Evolutionary conservation across 2,888 invertebrate genomes (phyloP), one percentile per base, ranked within the genome.

Genomic region (Dasysyrphus tricinctus): DNA sequence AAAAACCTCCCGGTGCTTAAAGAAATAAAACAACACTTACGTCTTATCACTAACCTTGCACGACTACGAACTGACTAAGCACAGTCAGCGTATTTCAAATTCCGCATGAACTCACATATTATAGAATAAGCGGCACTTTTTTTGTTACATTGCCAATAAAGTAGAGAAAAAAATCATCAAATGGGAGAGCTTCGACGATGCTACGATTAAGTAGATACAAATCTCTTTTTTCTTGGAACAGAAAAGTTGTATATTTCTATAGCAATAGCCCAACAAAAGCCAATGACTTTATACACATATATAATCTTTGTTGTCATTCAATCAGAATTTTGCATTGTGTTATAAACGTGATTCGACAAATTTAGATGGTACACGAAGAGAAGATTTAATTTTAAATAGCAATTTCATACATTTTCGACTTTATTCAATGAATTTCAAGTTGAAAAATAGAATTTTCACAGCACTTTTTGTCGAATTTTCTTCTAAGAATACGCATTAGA

Each of bases 201-300:
- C 61, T 69, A 29, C 19, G 14, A 65, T 34, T 67, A 49, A 49
- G 67, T 49, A 42, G 67, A 69, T 69, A 69, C 9, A 54, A 54
- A 67, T 57, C 42, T 75, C 47, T 75, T 61, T 75, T 61, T 76
- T 72, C 65, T 72, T 34, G 56, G 70, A 77, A 70, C 63, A 49
- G 67, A 63, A 67, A 61, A 54, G 16, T 61, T 69, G 24, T 69
- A 67, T 29, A 63, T 73, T 61, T 57, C 19, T 67, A 80, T 57
- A 74, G 74, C 65, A 65, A 57, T 49, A 67, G 73, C 54, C 51
- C 56, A 65, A 79, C 74, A 74, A 80, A 74, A 80, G 80, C 65
- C 80, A 76, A 75, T 80, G 80, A 80, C 67, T 76, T 42, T 14
- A 12, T 14, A 44, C 34, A 37, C 6, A 12, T 14, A 6, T 39